These are phyloP conservation scores for Ciconia nigra DNA, from an alignment of 2,797 vertebrate genomes.

Conservation along the genomic window DNA sequence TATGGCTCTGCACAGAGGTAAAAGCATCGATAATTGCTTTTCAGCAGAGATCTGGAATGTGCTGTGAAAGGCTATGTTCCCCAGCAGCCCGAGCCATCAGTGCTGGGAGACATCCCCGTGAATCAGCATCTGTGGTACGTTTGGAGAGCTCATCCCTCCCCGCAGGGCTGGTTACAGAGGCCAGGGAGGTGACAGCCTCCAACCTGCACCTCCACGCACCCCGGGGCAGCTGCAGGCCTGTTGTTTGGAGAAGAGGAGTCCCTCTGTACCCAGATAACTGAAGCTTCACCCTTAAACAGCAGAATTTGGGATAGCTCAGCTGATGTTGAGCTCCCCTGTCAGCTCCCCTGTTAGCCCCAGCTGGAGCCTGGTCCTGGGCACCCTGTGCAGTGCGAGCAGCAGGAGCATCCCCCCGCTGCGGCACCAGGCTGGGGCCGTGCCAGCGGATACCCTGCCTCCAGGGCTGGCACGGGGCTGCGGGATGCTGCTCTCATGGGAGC, in stretches of 20 bases:
- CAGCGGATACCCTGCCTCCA: neutral
- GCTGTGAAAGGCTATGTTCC: neutral
- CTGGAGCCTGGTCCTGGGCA: neutral
- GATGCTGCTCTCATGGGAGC: neutral
- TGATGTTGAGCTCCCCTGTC: neutral
- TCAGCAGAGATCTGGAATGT: neutral
- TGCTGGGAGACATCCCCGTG: neutral
- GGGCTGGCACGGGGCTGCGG: neutral
- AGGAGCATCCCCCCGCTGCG: neutral
- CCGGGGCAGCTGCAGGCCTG: neutral
- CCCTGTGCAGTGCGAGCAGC: neutral
- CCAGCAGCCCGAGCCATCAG: neutral
- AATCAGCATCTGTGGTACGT: neutral
- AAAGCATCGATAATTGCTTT: neutral
- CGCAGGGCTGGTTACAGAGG: neutral
- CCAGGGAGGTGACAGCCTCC: neutral
- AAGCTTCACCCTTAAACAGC: neutral
- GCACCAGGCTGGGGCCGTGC: neutral
- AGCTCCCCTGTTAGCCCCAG: neutral
- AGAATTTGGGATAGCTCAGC: neutral
- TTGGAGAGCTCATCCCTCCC: neutral
- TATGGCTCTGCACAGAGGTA: neutral
- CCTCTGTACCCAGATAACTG: neutral
- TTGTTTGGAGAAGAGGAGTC: neutral
- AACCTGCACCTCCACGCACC: neutral